Base-by-base conservation (phyloP, 2,113 vertebrate genomes). In the Cranoglanis bouderius region DNA sequence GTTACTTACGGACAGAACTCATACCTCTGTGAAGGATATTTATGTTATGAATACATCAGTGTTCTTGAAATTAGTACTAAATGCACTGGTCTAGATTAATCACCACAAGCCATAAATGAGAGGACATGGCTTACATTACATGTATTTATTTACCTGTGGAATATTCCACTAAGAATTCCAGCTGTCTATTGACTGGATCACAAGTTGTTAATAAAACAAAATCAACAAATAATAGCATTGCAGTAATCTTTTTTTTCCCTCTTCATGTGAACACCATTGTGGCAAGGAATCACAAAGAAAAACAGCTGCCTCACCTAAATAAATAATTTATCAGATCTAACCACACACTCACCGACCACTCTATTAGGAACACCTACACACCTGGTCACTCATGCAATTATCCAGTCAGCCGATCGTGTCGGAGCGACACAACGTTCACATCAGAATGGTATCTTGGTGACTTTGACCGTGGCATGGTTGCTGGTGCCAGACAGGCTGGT, bases 31-130 rank as follows among this genome's bases (percentile, higher is more conserved):
- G 51, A 5, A 12, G 38, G 55, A 84, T 67, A 72, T 90, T 82
- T 61, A 32, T 63, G 85, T 82, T 80, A 80, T 87, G 80, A 90
- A 89, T 85, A 87, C 63, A 38, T 74, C 21, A 51, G 51, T 74
- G 82, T n/a, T n/a, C 26, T 63, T 74, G 32, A 86, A 63, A 63
- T 29, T 63, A 75, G 18, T 21, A 57, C n/a, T 82, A 49, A 82
- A 82, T 59, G 83, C 80, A 40, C 63, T 84, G 38, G 35, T 49
- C 40, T 81, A 78, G 77, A 82, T 82, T 74, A 75, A 87, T 32
- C 51, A 82, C 21, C 63, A 67, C 85, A 89, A 72, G 51, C 51
- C 86, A 88, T 46, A 90, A 65, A 65, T n/a, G 19, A 57, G 18
- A 57, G 51, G 51, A 4, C 55, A 57, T 57, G 55, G 18, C 55